These are phyloP conservation scores for Aphidius gifuensis DNA, from an alignment of 1,140 invertebrate species.

Conservation along the genomic window DNA sequence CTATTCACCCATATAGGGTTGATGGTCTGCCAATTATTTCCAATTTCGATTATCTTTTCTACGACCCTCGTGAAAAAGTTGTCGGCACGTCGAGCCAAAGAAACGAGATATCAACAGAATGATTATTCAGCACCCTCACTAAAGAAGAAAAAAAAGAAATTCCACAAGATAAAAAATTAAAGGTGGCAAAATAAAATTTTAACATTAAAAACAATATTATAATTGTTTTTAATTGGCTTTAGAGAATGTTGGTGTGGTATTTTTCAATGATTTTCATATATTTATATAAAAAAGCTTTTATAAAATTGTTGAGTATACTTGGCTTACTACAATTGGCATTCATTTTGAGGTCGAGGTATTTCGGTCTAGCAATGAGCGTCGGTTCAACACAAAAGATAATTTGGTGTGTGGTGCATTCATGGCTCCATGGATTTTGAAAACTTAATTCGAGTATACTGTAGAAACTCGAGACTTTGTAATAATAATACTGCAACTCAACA, in stretches of 20 bases:
- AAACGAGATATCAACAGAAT: neutral
- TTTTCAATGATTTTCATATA: neutral
- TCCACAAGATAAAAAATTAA: neutral
- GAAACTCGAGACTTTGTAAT: neutral
- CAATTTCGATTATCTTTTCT: constrained; percentile 8
- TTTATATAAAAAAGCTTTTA: neutral
- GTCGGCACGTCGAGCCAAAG: neutral
- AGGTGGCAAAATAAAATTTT: too few species aligned
- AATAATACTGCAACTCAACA: neutral
- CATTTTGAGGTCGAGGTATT: constrained; percentile 9
- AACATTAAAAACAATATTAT: neutral
- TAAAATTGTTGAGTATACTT: neutral
- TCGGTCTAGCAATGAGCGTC: constrained; percentile 12
- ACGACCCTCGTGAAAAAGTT: neutral
- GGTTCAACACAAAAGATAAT: constrained; percentile 13
- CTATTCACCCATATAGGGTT: too few species aligned
- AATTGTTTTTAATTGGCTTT: neutral
- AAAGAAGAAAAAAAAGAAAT: neutral
- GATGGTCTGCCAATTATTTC: constrained; percentile 8
- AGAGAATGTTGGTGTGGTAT: constrained; percentile 4
- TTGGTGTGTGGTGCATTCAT: constrained; percentile 8
- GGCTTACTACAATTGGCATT: constrained; percentile 18
- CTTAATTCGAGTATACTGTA: neutral
- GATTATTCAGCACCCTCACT: neutral
- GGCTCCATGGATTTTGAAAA: constrained; percentile 1